A percentile compares a stretch with the other conserved stretches of the same genome.
These are phyloP conservation scores for Mobula hypostoma DNA, from an alignment of 2,113 vertebrate genomes.

Conservation along the genomic window DNA sequence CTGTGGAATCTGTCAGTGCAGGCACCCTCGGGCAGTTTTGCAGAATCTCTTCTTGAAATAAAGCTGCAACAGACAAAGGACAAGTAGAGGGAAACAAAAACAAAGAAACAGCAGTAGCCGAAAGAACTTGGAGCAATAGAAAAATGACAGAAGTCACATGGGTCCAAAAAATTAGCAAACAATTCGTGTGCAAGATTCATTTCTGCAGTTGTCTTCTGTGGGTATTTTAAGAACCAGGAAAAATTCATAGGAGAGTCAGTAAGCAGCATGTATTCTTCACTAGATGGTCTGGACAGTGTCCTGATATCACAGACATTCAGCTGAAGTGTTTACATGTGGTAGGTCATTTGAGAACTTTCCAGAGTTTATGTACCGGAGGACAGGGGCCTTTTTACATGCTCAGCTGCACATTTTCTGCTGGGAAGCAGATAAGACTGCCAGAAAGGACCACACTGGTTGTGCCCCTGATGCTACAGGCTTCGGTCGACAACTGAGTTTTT, in stretches of 20 bases:
- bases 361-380: background rate
- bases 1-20: background rate
- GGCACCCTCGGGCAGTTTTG: background rate
- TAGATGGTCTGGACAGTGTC: background rate
- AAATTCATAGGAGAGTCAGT: background rate
- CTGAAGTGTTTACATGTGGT: background rate
- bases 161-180: background rate
- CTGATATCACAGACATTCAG: background rate
- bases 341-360: background rate
- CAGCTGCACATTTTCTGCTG: background rate
- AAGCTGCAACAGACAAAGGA: background rate
- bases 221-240: background rate
- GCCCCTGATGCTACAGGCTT: background rate
- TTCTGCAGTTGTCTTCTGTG: background rate
- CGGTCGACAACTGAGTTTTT: background rate
- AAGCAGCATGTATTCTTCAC: background rate
- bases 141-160: too few relatives aligned
- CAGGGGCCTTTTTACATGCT: background rate
- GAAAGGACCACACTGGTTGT: background rate
- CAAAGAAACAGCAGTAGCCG: background rate
- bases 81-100: background rate
- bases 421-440: slow-evolving; percentile 1
- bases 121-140: too few relatives aligned
- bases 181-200: too few relatives aligned
- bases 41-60: background rate